These are phyloP conservation scores for Microtus montanus DNA, from an alignment of 2,113 vertebrate species.

Conservation along the genomic window DNA sequence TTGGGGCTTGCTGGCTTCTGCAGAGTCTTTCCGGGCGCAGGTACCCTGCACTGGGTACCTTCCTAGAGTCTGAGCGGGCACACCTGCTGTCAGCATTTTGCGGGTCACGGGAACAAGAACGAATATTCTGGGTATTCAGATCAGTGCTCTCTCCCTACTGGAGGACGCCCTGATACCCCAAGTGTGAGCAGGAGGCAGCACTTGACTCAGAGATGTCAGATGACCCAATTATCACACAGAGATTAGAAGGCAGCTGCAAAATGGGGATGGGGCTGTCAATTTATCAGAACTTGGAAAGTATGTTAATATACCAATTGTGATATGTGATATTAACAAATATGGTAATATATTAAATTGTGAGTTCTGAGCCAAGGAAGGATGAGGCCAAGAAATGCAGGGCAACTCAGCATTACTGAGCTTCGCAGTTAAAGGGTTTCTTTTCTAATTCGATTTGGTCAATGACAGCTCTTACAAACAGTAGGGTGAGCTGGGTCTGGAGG, in stretches of 20 bases:
- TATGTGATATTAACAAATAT: too few relatives aligned
- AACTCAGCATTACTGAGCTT: not conserved
- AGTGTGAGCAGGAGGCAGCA: not conserved
- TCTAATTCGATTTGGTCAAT: not conserved
- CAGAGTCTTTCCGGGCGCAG: not conserved
- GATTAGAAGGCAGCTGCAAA: not conserved
- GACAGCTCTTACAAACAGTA: not conserved
- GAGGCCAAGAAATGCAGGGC: not conserved
- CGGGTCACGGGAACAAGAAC: not conserved
- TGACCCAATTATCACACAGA: not conserved
- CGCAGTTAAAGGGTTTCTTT: conserved; percentile 17
- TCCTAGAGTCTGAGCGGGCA: not conserved
- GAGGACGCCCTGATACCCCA: not conserved
- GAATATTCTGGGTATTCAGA: not conserved
- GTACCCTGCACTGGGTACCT: not conserved
- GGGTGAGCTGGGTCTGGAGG: not conserved
- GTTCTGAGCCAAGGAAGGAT: not conserved
- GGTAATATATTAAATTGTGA: not conserved
- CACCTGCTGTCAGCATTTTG: not conserved
- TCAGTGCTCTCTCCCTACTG: not conserved
- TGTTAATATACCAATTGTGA: not conserved
- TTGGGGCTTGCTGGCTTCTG: not conserved
- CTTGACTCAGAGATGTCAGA: not conserved
- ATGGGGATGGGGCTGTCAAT: not conserved
- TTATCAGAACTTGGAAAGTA: not conserved